phyloP scores from a whole-genome alignment of 2,888 invertebrate species.

The Tolmerus cingulatus region DNA sequence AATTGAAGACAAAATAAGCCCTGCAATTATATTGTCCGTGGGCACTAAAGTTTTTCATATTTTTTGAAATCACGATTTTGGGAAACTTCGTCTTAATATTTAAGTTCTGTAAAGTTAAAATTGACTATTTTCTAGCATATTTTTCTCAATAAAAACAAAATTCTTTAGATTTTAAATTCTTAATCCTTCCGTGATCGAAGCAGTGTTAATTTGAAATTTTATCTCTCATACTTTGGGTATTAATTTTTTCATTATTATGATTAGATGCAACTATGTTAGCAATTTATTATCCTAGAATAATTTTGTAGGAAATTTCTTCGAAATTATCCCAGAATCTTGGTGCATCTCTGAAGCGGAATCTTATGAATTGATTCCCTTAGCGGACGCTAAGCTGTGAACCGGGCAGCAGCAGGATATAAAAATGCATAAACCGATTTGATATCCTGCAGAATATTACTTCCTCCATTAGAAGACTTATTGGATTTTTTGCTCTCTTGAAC shows the following conservation, averaged over 20 bases:
- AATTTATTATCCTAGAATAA: not conserved
- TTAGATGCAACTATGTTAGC: not conserved
- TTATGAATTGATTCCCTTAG: not conserved
- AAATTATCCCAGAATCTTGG: not conserved
- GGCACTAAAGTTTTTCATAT: too few relatives aligned
- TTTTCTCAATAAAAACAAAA: too few relatives aligned
- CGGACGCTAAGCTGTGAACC: constrained; percentile 3
- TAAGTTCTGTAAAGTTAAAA: too few relatives aligned
- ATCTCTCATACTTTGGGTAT: not conserved
- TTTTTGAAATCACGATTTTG: too few relatives aligned
- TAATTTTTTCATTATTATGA: not conserved
- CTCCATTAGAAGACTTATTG: constrained; percentile 47
- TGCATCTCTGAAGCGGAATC: not conserved
- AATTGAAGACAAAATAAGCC: too few relatives aligned
- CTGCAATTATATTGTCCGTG: too few relatives aligned
- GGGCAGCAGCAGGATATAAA: constrained; percentile 43
- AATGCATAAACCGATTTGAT: constrained; percentile 48
- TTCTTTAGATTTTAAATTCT: not conserved
- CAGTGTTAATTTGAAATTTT: too few relatives aligned
- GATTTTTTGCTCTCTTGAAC: constrained; percentile 43
- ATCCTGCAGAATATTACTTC: constrained; percentile 48
- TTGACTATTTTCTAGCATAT: too few relatives aligned
- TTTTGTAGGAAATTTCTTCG: not conserved
- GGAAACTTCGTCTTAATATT: too few relatives aligned
- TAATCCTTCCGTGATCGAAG: not conserved